Evolutionary conservation across 1,140 invertebrate species (phyloP).

Genomic region (Drosophila grimshawi): DNA sequence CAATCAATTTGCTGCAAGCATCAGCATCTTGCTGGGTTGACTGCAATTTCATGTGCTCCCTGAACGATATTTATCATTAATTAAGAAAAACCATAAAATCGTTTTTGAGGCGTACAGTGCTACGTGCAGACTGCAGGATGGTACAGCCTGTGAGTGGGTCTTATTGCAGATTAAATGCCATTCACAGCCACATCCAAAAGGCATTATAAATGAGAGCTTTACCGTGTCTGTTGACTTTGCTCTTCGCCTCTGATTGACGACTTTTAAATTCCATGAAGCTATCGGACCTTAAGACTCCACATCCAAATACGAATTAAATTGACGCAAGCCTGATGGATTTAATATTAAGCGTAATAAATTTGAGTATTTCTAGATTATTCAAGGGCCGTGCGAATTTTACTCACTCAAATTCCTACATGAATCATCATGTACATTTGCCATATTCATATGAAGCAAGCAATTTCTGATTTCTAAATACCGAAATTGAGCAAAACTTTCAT

Average conservation of each 20-base stretch:
- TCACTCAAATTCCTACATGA: no score
- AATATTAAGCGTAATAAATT: not conserved
- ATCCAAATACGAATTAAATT: slow-evolving; percentile 18
- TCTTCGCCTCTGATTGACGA: slow-evolving; percentile 57
- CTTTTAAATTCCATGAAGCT: slow-evolving; percentile 75
- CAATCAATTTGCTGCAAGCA: slow-evolving; percentile 38
- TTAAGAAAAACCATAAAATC: slow-evolving; percentile 62
- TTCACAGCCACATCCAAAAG: slow-evolving; percentile 15
- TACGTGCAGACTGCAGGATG: slow-evolving; percentile 31
- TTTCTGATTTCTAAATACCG: no score
- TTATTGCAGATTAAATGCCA: slow-evolving; percentile 64
- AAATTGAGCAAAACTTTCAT: no score
- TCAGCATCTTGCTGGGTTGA: slow-evolving; percentile 18
- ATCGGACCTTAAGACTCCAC: slow-evolving; percentile 56
- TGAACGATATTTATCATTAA: slow-evolving; percentile 74
- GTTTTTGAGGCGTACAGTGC: slow-evolving; percentile 12
- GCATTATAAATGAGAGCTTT: slow-evolving; percentile 50
- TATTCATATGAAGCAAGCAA: no score
- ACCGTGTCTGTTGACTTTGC: slow-evolving; percentile 4
- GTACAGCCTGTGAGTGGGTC: slow-evolving; percentile 45
- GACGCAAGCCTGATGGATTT: no score
- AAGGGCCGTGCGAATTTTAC: no score
- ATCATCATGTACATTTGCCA: no score
- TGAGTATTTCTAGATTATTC: not conserved
- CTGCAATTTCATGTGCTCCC: slow-evolving; percentile 16